A percentile compares a stretch with the other conserved stretches of the same genome.
These are phyloP conservation scores for Furcifer pardalis DNA, from an alignment of 2,797 vertebrate genomes.

Conservation along the genomic window DNA sequence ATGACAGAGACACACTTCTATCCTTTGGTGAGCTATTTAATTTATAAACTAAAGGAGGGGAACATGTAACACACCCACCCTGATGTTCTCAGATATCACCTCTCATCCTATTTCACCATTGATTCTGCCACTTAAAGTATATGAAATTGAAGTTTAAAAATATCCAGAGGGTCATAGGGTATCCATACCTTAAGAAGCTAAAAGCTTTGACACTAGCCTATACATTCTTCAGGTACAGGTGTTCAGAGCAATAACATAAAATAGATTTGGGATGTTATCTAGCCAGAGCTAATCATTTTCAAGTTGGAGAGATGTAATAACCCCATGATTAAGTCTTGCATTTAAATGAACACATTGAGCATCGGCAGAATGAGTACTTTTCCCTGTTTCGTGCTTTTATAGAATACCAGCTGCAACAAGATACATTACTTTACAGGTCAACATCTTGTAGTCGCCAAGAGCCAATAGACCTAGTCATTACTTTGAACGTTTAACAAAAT, in stretches of 20 bases:
- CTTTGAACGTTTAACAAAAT: neutral
- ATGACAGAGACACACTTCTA: too few species aligned
- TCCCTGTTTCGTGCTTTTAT: neutral
- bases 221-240: neutral
- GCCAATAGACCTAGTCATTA: neutral
- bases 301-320: neutral
- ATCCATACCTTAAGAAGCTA: neutral
- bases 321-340: neutral
- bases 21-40: too few species aligned
- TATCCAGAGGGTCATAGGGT: neutral
- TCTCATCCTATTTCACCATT: too few species aligned
- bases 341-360: neutral
- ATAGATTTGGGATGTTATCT: neutral
- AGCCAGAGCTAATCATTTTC: neutral
- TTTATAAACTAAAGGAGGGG: too few species aligned
- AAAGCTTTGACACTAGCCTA: neutral
- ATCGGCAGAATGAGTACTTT: neutral
- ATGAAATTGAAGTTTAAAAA: too few species aligned
- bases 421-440: slow-evolving; percentile 1
- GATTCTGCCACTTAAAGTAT: too few species aligned
- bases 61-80: too few species aligned
- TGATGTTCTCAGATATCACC: neutral
- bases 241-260: neutral
- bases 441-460: neutral
- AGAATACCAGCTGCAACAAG: neutral